A percentile compares a stretch with the other conserved stretches of the same genome.
Conservation (phyloP, 2,113 vertebrate species). For the Coregonus clupeaformis region DNA sequence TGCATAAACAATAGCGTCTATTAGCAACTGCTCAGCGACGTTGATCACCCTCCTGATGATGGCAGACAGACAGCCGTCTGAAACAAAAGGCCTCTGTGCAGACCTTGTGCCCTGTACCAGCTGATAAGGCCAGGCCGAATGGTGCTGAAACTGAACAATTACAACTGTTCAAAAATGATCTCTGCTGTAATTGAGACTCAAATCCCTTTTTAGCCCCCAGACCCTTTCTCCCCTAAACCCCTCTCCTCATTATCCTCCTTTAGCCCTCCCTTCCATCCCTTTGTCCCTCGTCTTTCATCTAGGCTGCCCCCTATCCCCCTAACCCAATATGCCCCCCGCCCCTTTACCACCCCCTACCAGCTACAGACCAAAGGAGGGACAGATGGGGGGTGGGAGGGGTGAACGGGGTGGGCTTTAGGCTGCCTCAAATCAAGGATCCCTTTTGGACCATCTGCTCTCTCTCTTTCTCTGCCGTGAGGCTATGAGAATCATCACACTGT, state of each 20-base stretch:
- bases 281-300: slow-evolving; percentile 64
- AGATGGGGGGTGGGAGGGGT: slow-evolving; percentile 73
- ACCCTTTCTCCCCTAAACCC: slow-evolving; percentile 51
- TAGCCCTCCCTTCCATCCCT: slow-evolving; percentile 44
- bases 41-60: neutral
- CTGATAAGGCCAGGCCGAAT: slow-evolving; percentile 29
- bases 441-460: slow-evolving; percentile 73
- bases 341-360: slow-evolving; percentile 61
- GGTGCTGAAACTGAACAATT: slow-evolving; percentile 48
- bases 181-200: slow-evolving; percentile 35
- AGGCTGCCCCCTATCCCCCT: slow-evolving; percentile 51
- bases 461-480: slow-evolving; percentile 56
- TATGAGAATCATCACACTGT: slow-evolving; percentile 42
- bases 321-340: slow-evolving; percentile 69
- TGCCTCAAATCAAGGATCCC: slow-evolving; percentile 70
- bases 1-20: too few species aligned
- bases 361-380: slow-evolving; percentile 67
- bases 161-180: slow-evolving; percentile 50
- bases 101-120: slow-evolving; percentile 18
- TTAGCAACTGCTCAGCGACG: neutral
- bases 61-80: neutral
- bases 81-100: slow-evolving; percentile 18
- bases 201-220: slow-evolving; percentile 40
- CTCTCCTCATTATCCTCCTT: slow-evolving; percentile 57
- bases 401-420: slow-evolving; percentile 51